Percentiles rank a stretch among this genome's conserved stretches.
These are phyloP conservation scores for Helicorthomorpha holstii DNA, from an alignment of 1,140 invertebrate species.

Conservation along the genomic window DNA sequence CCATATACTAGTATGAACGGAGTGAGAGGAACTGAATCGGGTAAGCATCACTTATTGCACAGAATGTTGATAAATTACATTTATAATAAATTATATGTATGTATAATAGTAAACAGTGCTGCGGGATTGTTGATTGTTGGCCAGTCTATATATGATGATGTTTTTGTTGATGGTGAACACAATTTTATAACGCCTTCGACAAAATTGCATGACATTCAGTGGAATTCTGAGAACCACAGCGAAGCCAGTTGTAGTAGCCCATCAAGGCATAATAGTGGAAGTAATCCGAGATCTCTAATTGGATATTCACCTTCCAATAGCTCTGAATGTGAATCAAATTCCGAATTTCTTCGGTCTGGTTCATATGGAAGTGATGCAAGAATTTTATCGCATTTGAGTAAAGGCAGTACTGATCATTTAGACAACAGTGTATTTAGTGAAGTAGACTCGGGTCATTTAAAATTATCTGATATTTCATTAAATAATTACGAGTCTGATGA, in stretches of 20 bases:
- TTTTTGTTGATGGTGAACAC: background rate
- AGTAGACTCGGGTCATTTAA: background rate
- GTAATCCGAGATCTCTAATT: background rate
- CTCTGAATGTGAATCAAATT: background rate
- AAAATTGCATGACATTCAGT: background rate
- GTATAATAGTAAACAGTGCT: constrained; percentile 32
- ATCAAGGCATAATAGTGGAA: background rate
- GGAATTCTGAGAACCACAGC: background rate
- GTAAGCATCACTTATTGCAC: too few species aligned
- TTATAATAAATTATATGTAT: too few species aligned
- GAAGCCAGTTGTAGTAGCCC: background rate
- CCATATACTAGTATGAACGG: too few species aligned
- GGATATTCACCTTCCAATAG: background rate
- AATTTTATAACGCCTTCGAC: background rate
- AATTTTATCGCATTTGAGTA: background rate
- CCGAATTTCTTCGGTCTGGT: background rate
- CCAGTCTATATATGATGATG: constrained; percentile 9
- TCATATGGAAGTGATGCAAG: background rate
- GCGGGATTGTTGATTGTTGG: constrained; percentile 40
- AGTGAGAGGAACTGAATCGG: too few species aligned
- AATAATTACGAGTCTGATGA: background rate
- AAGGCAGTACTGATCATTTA: background rate
- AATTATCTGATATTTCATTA: background rate
- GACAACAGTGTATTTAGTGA: background rate
- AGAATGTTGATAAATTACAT: too few species aligned